phyloP scores from a whole-genome alignment of 2,888 invertebrate genomes.

The Lasioglossum morio region DNA sequence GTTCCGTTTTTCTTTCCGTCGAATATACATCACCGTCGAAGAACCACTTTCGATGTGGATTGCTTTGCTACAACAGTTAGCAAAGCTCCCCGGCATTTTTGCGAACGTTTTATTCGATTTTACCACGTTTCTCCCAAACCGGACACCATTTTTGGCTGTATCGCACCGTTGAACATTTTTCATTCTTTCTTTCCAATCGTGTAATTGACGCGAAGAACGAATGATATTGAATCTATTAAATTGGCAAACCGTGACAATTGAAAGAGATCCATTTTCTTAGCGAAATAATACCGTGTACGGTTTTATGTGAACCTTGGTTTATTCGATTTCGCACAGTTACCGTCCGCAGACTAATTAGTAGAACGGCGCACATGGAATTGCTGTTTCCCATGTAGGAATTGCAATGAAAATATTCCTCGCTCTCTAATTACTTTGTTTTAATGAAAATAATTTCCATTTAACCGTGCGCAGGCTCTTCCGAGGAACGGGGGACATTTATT shows the following conservation, averaged over 20 bases:
- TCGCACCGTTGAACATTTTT: too few relatives aligned
- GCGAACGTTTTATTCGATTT: too few relatives aligned
- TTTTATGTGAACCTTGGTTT: background rate
- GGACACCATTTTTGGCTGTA: too few relatives aligned
- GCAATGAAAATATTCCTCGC: slow-evolving; percentile 2
- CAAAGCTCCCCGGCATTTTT: too few relatives aligned
- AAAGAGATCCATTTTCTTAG: background rate
- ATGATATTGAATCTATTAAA: background rate
- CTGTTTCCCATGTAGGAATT: background rate
- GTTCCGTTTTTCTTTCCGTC: background rate
- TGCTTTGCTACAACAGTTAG: background rate
- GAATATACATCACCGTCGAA: background rate
- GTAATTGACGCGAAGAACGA: background rate
- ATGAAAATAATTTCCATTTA: background rate
- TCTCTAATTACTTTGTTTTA: background rate
- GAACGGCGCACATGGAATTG: background rate
- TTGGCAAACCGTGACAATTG: background rate
- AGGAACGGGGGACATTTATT: background rate
- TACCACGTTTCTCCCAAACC: too few relatives aligned
- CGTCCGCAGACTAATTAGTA: background rate
- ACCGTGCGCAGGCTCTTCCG: background rate
- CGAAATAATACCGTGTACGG: background rate
- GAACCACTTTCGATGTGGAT: background rate
- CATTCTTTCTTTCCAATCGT: too few relatives aligned
- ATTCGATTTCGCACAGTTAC: background rate